Evolutionary conservation across 2,113 vertebrate genomes (phyloP).

Genomic region (Mesoclemmys tuberculata): DNA sequence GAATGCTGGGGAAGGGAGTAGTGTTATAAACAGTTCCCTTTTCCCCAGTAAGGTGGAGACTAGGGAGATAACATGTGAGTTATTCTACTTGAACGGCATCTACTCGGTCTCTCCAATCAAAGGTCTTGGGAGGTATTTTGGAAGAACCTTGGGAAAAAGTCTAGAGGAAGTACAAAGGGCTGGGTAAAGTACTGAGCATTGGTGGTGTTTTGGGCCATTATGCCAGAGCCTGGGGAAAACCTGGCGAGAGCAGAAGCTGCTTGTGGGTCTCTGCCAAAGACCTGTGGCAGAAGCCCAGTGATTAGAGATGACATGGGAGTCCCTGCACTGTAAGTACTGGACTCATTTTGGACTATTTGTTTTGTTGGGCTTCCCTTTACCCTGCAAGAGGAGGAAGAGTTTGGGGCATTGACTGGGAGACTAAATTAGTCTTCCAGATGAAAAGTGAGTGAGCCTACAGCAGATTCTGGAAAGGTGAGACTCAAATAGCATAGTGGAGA

Average conservation of each 20-base stretch:
- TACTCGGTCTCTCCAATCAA: background rate
- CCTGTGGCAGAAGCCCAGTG: background rate
- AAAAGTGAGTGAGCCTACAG: background rate
- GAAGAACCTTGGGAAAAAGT: background rate
- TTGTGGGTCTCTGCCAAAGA: background rate
- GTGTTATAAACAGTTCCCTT: background rate
- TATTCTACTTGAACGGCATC: background rate
- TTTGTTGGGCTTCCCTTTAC: background rate
- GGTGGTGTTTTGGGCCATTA: background rate
- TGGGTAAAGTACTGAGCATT: background rate
- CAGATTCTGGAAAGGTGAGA: background rate
- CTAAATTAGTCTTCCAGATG: background rate
- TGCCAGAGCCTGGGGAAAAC: background rate
- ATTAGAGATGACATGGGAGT: conserved; percentile 5
- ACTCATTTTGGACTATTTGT: background rate
- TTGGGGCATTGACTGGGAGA: background rate
- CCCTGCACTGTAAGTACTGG: background rate
- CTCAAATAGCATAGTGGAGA: background rate
- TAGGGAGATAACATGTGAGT: background rate
- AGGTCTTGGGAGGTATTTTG: accelerated
- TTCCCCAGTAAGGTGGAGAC: background rate
- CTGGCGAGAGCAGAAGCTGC: background rate
- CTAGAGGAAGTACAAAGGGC: background rate
- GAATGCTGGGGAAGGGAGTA: background rate
- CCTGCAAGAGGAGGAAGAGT: background rate